A percentile compares a stretch with the other conserved stretches of the same genome.
These are phyloP conservation scores for Agapornis roseicollis DNA, from an alignment of 2,113 vertebrate species.

Conservation along the genomic window DNA sequence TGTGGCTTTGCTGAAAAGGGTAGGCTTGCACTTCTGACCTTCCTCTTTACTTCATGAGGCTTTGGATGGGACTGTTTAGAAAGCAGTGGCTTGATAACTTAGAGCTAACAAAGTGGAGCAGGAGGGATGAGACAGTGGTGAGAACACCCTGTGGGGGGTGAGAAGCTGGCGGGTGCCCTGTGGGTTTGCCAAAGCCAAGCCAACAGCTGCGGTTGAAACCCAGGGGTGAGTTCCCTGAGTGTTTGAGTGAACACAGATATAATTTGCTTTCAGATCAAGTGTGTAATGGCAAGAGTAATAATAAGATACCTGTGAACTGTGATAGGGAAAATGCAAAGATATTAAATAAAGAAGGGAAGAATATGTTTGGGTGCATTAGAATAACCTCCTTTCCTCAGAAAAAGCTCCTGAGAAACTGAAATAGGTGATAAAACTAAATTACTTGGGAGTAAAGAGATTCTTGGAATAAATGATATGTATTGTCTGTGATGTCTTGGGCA, in stretches of 20 bases:
- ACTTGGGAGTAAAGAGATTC: background rate
- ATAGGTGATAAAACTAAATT: background rate
- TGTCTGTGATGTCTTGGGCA: background rate
- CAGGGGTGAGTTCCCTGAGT: background rate
- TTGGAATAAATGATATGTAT: background rate
- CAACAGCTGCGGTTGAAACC: background rate
- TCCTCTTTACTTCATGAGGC: background rate
- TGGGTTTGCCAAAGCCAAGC: background rate
- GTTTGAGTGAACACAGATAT: background rate
- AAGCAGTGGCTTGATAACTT: background rate
- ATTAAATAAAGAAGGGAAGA: background rate
- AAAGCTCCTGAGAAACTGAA: background rate
- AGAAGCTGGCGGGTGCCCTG: background rate
- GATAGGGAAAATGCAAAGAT: background rate
- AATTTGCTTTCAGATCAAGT: background rate
- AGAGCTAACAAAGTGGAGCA: background rate
- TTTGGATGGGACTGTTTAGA: background rate
- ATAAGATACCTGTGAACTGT: background rate
- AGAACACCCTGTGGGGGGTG: accelerated
- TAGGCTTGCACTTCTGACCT: background rate
- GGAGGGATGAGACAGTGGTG: background rate
- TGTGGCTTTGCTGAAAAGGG: background rate
- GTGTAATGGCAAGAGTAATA: background rate
- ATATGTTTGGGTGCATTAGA: background rate
- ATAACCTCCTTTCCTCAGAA: background rate